A percentile compares a stretch with the other conserved stretches of the same genome.
These are phyloP conservation scores for Lycocorax pyrrhopterus DNA, from an alignment of 2,113 vertebrate genomes.

Conservation along the genomic window DNA sequence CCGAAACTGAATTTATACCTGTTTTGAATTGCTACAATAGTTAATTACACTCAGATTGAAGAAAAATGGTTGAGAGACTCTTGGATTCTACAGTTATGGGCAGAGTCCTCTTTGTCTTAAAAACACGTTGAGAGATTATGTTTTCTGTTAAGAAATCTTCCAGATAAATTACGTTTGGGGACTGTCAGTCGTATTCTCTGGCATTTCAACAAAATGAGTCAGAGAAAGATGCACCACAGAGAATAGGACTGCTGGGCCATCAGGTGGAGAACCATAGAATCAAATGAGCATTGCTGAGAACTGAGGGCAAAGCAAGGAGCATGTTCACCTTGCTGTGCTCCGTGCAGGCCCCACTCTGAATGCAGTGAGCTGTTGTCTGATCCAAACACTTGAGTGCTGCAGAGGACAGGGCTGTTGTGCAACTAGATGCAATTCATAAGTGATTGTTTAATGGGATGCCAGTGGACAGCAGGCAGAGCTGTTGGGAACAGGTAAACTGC, in stretches of 20 bases:
- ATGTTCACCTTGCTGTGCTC: rapidly evolving
- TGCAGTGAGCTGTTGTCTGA: not conserved
- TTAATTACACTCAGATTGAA: not conserved
- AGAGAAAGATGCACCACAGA: not conserved
- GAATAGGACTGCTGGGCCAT: not conserved
- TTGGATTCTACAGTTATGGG: not conserved
- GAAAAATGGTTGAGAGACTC: not conserved
- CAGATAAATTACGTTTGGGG: not conserved
- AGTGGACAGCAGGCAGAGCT: not conserved
- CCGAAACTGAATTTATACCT: not conserved
- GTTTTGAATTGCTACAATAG: not conserved
- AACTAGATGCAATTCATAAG: rapidly evolving
- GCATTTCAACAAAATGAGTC: not conserved
- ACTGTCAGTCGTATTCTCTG: not conserved
- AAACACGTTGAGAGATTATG: not conserved
- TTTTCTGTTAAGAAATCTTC: not conserved
- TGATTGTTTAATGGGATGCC: not conserved
- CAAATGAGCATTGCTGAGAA: not conserved
- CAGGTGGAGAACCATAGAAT: not conserved
- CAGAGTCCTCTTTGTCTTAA: not conserved
- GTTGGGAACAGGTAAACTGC: not conserved
- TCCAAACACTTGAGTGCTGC: not conserved
- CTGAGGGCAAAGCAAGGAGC: not conserved
- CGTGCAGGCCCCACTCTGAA: not conserved
- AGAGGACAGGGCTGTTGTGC: not conserved